Percentiles rank a stretch among this genome's conserved stretches.
These are phyloP conservation scores for Hymenopus coronatus DNA, from an alignment of 2,888 invertebrate species.

Conservation along the genomic window DNA sequence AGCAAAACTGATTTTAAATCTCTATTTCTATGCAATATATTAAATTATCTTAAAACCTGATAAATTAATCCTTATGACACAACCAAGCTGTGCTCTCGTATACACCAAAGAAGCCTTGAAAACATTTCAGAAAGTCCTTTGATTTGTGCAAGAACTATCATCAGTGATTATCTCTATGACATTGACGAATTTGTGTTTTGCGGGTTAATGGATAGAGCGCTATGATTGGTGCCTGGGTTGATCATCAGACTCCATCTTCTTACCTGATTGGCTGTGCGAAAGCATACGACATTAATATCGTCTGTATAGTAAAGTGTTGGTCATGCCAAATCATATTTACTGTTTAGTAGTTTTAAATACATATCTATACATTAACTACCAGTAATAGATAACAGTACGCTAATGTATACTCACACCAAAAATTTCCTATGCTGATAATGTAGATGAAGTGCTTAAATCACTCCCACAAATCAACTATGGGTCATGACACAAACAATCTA, in stretches of 20 bases:
- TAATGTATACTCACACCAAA: background rate
- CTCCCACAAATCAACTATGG: background rate
- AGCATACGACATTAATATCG: background rate
- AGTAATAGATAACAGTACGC: background rate
- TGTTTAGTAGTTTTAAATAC: background rate
- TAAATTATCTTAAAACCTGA: no score
- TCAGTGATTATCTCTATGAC: no score
- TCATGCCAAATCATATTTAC: background rate
- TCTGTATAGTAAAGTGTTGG: background rate
- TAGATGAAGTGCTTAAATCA: background rate
- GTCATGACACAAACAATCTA: background rate
- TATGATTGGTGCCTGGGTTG: background rate
- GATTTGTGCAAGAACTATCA: no score
- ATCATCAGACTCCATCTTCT: background rate
- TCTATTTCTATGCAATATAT: no score
- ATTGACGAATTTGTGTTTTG: background rate
- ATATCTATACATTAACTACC: background rate
- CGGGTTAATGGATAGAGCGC: background rate
- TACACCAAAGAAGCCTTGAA: no score
- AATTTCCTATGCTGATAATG: constrained; percentile 7
- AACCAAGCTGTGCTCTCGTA: no score
- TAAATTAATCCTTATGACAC: no score
- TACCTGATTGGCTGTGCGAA: background rate
- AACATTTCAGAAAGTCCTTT: no score
- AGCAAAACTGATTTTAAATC: no score